phyloP scores from a whole-genome alignment of 2,888 invertebrate species.

The Pardosa pseudoannulata region DNA sequence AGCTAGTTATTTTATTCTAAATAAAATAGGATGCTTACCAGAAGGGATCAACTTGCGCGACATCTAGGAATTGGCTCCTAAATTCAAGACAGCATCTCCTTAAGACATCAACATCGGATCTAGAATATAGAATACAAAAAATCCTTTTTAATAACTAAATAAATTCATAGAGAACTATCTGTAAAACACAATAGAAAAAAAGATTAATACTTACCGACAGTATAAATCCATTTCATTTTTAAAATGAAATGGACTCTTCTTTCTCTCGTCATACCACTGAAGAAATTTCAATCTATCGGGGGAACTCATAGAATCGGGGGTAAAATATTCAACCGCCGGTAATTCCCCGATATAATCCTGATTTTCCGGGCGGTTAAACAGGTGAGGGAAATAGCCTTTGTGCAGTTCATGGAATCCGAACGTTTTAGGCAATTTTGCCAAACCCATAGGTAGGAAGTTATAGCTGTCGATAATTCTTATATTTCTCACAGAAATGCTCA shows the following conservation, averaged over 20 bases:
- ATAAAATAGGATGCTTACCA: no score
- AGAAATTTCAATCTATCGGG: background rate
- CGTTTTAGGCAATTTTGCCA: constrained; percentile 14
- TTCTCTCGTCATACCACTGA: background rate
- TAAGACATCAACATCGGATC: constrained; percentile 22
- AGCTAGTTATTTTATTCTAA: no score
- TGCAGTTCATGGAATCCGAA: constrained; percentile 10
- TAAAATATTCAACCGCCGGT: background rate
- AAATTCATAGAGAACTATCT: no score
- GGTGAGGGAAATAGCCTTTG: constrained; percentile 42
- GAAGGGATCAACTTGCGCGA: background rate
- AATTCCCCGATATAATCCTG: background rate
- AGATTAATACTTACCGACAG: background rate
- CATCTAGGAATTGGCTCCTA: background rate
- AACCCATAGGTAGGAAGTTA: constrained; percentile 27
- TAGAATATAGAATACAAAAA: background rate
- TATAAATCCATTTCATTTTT: no score
- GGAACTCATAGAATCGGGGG: background rate
- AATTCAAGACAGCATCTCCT: constrained; percentile 12
- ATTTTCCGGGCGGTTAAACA: constrained; percentile 2
- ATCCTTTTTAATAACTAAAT: background rate
- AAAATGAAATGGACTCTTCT: background rate
- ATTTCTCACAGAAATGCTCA: background rate
- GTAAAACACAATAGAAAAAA: background rate
- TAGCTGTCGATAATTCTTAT: constrained; percentile 17